Conservation (phyloP, 2,888 invertebrate genomes). For the Hyppa rectilinea region DNA sequence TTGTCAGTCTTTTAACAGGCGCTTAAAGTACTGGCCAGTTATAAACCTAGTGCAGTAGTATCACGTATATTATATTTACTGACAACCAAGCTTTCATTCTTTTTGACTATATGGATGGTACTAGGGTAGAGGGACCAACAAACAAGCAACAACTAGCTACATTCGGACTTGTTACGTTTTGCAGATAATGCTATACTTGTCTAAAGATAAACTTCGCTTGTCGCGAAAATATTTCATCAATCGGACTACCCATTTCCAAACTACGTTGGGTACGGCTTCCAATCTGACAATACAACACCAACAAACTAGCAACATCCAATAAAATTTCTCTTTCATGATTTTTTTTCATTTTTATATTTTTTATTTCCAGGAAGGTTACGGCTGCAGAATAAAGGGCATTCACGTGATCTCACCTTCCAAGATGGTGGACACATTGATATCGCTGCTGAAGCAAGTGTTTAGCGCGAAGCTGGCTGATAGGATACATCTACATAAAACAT, state of each 20-base stretch:
- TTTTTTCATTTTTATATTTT: neutral
- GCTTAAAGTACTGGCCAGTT: neutral
- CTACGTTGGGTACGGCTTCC: too few relatives aligned
- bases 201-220: neutral
- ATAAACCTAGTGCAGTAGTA: neutral
- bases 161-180: neutral
- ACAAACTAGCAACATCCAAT: too few relatives aligned
- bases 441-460: constrained; percentile 76
- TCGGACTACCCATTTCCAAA: too few relatives aligned
- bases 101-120: neutral
- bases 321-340: too few relatives aligned
- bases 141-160: too few relatives aligned
- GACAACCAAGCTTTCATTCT: neutral
- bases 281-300: too few relatives aligned
- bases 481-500: constrained; percentile 54
- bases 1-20: neutral
- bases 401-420: constrained; percentile 82
- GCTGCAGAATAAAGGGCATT: constrained; percentile 78
- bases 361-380: constrained; percentile 74
- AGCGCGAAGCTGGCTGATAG: constrained; percentile 69
- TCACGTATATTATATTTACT: neutral
- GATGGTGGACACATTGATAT: constrained; percentile 77
- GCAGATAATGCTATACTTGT: neutral
- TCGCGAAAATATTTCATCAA: too few relatives aligned
- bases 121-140: too few relatives aligned